phyloP scores from a whole-genome alignment of 1,140 invertebrate genomes.

The Littorina saxatilis region DNA sequence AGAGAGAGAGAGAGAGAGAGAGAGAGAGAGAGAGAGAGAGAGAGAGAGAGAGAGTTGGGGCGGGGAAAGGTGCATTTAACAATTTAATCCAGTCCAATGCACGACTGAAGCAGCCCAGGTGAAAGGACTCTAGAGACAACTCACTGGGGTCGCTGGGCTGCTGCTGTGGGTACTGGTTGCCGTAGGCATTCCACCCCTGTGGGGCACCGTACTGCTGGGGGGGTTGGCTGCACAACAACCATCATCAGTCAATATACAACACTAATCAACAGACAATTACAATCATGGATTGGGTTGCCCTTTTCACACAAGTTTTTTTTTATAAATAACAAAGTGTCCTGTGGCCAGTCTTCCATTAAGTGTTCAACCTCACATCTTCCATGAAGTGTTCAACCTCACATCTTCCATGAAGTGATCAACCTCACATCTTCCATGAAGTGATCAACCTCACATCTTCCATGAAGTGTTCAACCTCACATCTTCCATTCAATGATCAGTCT shows the following conservation, averaged over 20 bases:
- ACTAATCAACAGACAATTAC: background rate
- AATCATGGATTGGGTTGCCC: too few relatives aligned
- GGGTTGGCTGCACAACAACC: conserved; percentile 53
- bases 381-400: background rate
- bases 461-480: background rate
- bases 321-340: background rate
- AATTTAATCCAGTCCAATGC: too few relatives aligned
- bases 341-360: background rate
- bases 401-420: background rate
- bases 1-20: too few relatives aligned
- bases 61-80: too few relatives aligned
- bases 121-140: too few relatives aligned
- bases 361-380: background rate
- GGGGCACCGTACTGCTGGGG: conserved; percentile 67
- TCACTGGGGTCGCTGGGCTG: conserved; percentile 76
- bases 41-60: too few relatives aligned
- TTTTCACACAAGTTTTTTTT: background rate
- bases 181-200: conserved; percentile 76
- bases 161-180: conserved; percentile 75
- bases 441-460: background rate
- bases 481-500: too few relatives aligned
- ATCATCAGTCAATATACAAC: background rate
- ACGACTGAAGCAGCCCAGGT: too few relatives aligned
- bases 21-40: too few relatives aligned
- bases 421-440: background rate